phyloP scores from a whole-genome alignment of 2,888 invertebrate species.

The Netelia inedita region DNA sequence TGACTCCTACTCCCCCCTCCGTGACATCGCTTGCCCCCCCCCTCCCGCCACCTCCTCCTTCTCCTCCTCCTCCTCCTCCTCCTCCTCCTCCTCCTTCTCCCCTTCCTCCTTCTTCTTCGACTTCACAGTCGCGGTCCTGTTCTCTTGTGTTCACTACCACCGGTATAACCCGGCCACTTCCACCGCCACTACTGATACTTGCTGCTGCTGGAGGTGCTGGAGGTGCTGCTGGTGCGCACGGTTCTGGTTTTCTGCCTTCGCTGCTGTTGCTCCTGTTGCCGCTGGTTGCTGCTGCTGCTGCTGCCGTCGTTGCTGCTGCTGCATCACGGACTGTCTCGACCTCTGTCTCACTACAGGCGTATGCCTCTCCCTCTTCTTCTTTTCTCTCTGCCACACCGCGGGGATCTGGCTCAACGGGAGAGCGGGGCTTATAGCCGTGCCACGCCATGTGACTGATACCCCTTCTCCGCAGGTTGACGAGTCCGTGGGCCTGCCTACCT shows the following conservation, averaged over 20 bases:
- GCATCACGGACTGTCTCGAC: slow-evolving; percentile 68
- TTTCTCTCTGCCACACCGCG: slow-evolving; percentile 28
- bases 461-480: slow-evolving; percentile 83
- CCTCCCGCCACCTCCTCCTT: no score
- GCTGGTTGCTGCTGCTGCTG: slow-evolving; percentile 40
- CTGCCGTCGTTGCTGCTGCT: slow-evolving; percentile 24
- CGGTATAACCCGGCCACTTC: slow-evolving; percentile 72
- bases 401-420: slow-evolving; percentile 2
- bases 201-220: slow-evolving; percentile 66
- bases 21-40: not conserved
- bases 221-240: slow-evolving; percentile 68
- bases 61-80: no score
- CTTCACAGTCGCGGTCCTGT: slow-evolving; percentile 54
- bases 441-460: slow-evolving; percentile 85
- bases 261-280: slow-evolving; percentile 57
- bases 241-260: slow-evolving; percentile 57
- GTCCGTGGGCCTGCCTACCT: slow-evolving; percentile 84
- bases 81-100: not conserved
- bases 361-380: slow-evolving; percentile 28
- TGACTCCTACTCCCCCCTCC: slow-evolving; percentile 66
- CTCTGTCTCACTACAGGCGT: slow-evolving; percentile 52
- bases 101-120: slow-evolving; percentile 57
- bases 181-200: slow-evolving; percentile 67
- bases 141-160: slow-evolving; percentile 66
- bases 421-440: slow-evolving; percentile 72